phyloP scores from a whole-genome alignment of 2,888 invertebrate genomes.

The Eupithecia subumbrata region DNA sequence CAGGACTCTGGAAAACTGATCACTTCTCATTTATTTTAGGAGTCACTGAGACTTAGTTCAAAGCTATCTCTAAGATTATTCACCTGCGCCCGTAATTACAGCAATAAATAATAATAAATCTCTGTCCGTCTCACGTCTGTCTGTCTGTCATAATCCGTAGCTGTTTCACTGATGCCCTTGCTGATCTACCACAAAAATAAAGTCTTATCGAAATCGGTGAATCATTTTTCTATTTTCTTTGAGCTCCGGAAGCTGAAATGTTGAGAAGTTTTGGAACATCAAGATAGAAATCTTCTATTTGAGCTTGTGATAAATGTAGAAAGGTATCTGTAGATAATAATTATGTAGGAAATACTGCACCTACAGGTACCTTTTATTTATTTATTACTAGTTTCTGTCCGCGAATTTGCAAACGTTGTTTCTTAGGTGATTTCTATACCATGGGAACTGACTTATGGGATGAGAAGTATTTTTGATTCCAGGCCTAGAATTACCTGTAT shows the following conservation, averaged over 20 bases:
- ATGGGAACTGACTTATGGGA: too few relatives aligned
- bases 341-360: not conserved
- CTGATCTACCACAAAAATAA: constrained; percentile 23
- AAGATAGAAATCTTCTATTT: not conserved
- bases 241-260: not conserved
- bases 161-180: constrained; percentile 27
- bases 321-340: too few relatives aligned
- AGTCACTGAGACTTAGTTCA: too few relatives aligned
- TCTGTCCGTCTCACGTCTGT: constrained; percentile 42
- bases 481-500: too few relatives aligned
- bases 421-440: too few relatives aligned
- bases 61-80: too few relatives aligned
- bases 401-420: too few relatives aligned
- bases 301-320: not conserved
- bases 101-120: constrained; percentile 33
- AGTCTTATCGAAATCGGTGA: constrained; percentile 24
- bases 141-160: constrained; percentile 39
- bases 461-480: too few relatives aligned
- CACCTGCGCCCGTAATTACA: not conserved
- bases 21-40: too few relatives aligned
- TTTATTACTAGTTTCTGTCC: too few relatives aligned
- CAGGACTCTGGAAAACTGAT: too few relatives aligned
- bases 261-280: not conserved
- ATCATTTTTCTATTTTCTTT: constrained; percentile 22
- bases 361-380: too few relatives aligned